These are phyloP conservation scores for Neelides folsomi DNA, from an alignment of 2,888 invertebrate species.

Conservation along the genomic window DNA sequence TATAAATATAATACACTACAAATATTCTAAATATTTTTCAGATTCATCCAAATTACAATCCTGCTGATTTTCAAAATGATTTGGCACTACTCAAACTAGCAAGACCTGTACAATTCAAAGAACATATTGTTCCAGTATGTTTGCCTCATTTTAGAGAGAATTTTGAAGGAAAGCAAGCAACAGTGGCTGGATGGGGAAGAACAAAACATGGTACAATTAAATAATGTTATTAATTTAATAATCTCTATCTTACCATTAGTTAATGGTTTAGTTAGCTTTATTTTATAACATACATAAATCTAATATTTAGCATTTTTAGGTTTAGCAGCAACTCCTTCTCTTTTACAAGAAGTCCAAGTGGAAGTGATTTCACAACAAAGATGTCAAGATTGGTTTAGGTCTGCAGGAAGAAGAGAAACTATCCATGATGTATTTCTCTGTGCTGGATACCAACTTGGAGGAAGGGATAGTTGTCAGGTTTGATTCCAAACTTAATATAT, in stretches of 20 bases:
- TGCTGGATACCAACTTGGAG: slow-evolving; percentile 82
- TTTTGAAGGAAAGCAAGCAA: slow-evolving; percentile 72
- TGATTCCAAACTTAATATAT: not conserved
- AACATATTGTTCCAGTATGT: slow-evolving; percentile 85
- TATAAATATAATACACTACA: not conserved
- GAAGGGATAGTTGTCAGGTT: slow-evolving; percentile 48
- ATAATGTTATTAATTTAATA: too few relatives aligned
- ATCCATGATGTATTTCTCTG: slow-evolving; percentile 86
- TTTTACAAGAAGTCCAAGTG: slow-evolving; percentile 48
- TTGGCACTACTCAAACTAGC: slow-evolving; percentile 47
- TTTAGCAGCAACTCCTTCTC: slow-evolving; percentile 61
- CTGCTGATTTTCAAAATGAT: slow-evolving; percentile 81
- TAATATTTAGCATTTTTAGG: slow-evolving; percentile 35
- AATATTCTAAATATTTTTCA: slow-evolving; percentile 27
- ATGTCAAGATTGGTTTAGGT: slow-evolving; percentile 83
- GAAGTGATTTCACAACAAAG: slow-evolving; percentile 71
- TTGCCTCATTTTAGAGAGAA: slow-evolving; percentile 63
- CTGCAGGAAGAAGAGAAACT: slow-evolving; percentile 77
- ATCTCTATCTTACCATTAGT: too few relatives aligned
- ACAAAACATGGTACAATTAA: slow-evolving; percentile 63
- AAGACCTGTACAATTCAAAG: slow-evolving; percentile 64
- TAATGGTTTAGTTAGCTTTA: too few relatives aligned
- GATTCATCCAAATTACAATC: slow-evolving; percentile 76
- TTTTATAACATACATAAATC: not conserved
- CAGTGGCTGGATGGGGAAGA: slow-evolving; percentile 85